A percentile compares a stretch with the other conserved stretches of the same genome.
Evolutionary conservation across 2,113 vertebrate species (phyloP).

Genomic region (Geothlypis trichas): DNA sequence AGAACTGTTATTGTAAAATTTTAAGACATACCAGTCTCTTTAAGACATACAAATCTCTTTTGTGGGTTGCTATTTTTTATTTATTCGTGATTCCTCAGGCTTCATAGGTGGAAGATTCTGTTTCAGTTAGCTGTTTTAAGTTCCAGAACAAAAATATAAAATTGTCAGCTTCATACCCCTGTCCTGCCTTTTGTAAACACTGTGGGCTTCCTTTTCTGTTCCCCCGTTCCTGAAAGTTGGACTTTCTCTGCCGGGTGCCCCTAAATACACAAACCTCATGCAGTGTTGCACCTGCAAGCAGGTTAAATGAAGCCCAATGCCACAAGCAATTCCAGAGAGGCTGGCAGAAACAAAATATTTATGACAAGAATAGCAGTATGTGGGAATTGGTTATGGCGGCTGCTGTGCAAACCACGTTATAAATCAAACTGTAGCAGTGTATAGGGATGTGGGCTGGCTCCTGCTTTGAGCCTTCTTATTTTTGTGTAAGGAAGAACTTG

Average conservation of each 20-base stretch:
- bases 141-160: not conserved
- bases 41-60: not conserved
- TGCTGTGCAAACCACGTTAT: accelerated
- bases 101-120: not conserved
- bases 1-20: not conserved
- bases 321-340: not conserved
- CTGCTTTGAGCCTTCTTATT: not conserved
- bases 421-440: not conserved
- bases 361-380: not conserved
- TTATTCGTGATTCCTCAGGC: not conserved
- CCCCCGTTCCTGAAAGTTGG: not conserved
- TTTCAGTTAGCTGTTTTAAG: not conserved
- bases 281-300: not conserved
- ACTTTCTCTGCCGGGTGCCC: not conserved
- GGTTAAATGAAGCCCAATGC: not conserved
- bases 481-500: not conserved
- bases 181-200: not conserved
- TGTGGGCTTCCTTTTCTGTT: not conserved
- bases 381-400: not conserved
- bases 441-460: not conserved
- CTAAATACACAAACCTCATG: not conserved
- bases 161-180: accelerated
- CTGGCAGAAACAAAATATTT: not conserved
- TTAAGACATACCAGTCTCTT: not conserved
- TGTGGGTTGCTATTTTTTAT: not conserved